Conservation (phyloP, 30 jellyfish, hydroid and myxozoan species). For the Cassiopea xamachana region DNA sequence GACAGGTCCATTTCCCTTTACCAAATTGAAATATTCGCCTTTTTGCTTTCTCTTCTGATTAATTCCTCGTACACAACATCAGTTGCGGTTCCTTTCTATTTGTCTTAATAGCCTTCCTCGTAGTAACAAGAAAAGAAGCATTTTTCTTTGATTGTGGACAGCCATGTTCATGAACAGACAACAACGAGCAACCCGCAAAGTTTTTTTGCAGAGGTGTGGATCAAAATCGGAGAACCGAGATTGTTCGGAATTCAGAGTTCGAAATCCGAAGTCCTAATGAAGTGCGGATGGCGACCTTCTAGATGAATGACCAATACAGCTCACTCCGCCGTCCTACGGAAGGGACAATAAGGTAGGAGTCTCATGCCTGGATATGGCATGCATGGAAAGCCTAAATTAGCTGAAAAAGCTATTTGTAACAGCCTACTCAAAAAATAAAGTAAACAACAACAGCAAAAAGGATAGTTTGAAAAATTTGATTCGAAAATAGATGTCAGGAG, state of each 20-base stretch:
- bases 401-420: too few species aligned
- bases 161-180: constrained; percentile 8
- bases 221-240: constrained; percentile 25
- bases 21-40: constrained; percentile 28
- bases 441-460: too few species aligned
- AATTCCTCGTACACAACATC: constrained; percentile 58
- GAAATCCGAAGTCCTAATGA: constrained; percentile 27
- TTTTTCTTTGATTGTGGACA: constrained; percentile 16
- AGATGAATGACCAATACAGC: too few species aligned
- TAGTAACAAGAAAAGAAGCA: constrained; percentile 16
- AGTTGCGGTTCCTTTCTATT: constrained; percentile 21
- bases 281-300: background rate
- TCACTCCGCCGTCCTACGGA: too few species aligned
- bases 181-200: constrained; percentile 27
- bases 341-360: too few species aligned
- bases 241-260: constrained; percentile 44
- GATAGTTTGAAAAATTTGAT: too few species aligned
- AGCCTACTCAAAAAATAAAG: too few species aligned
- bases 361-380: too few species aligned
- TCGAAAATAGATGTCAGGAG: too few species aligned
- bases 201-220: constrained; percentile 38
- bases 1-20: constrained; percentile 34
- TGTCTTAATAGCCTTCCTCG: constrained; percentile 23
- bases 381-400: too few species aligned
- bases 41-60: constrained; percentile 52